A percentile compares a stretch with the other conserved stretches of the same genome.
These are phyloP conservation scores for Tauraco erythrolophus DNA, from an alignment of 2,113 vertebrate species.

Conservation along the genomic window DNA sequence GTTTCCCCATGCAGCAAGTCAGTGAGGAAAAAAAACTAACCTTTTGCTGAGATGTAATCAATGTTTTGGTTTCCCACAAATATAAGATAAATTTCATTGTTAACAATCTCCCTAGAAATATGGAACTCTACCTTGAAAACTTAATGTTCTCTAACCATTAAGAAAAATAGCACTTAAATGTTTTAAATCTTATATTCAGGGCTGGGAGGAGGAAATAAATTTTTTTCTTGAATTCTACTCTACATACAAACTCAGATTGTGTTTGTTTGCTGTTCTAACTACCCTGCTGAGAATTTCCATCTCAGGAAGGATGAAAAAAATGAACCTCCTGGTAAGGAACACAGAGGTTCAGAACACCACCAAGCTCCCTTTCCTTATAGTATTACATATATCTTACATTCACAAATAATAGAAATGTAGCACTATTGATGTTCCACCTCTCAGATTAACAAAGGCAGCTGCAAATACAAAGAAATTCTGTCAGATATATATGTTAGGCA, in stretches of 20 bases:
- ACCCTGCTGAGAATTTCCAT: background rate
- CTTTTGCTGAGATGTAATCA: background rate
- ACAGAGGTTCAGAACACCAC: background rate
- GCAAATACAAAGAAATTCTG: background rate
- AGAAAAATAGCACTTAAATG: background rate
- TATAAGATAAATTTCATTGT: background rate
- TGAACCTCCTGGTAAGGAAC: background rate
- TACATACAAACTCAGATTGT: background rate
- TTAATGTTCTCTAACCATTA: background rate
- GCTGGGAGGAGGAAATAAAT: background rate
- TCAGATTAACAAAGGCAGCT: background rate
- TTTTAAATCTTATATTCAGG: background rate
- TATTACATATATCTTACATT: background rate
- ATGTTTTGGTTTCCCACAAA: background rate
- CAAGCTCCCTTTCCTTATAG: background rate
- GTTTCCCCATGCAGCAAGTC: rapidly evolving
- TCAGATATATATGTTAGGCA: background rate
- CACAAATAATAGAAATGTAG: background rate
- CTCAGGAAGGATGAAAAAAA: background rate
- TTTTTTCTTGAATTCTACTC: background rate
- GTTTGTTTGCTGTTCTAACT: background rate
- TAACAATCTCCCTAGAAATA: background rate
- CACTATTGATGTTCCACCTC: background rate
- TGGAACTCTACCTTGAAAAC: background rate
- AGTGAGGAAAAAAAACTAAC: background rate